Conservation (phyloP, 2,888 invertebrate genomes). For the Eurytoma californica region DNA sequence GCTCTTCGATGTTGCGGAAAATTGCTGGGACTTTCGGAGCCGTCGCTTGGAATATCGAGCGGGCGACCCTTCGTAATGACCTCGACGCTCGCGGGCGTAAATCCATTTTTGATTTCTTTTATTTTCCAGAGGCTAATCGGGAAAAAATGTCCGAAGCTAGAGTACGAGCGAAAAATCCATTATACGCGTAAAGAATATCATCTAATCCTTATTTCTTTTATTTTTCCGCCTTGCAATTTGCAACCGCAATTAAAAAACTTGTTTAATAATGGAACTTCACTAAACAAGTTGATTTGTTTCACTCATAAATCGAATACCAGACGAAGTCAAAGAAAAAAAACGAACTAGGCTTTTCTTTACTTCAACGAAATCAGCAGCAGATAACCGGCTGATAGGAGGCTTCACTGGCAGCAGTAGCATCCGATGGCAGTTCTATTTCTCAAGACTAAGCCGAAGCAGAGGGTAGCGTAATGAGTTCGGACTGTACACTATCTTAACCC, state of each 20-base stretch:
- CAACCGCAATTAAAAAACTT: too few relatives aligned
- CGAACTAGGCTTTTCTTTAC: too few relatives aligned
- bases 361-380: too few relatives aligned
- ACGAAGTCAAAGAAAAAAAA: too few relatives aligned
- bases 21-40: slow-evolving; percentile 60
- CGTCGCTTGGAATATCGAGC: slow-evolving; percentile 51
- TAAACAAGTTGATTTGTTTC: too few relatives aligned
- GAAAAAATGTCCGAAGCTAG: neutral
- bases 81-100: slow-evolving; percentile 2
- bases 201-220: neutral
- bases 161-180: neutral
- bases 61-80: slow-evolving; percentile 33
- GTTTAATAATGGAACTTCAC: too few relatives aligned
- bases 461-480: slow-evolving; percentile 58
- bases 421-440: slow-evolving; percentile 49
- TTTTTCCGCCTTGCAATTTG: too few relatives aligned
- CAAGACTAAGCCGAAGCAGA: slow-evolving; percentile 50
- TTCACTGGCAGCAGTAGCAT: slow-evolving; percentile 1
- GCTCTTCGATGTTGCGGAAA: slow-evolving; percentile 66
- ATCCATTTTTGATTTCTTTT: slow-evolving; percentile 35
- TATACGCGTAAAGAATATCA: too few relatives aligned
- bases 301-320: too few relatives aligned
- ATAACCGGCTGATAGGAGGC: neutral
- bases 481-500: slow-evolving; percentile 60
- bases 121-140: slow-evolving; percentile 9